Evolutionary conservation across 2,113 vertebrate species (phyloP).

Genomic region (Rattus norvegicus): GRCr8 NC_086037.1:9077501-9078000

Average conservation of each 20-base stretch:
- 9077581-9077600: neutral
- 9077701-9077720: constrained; percentile 41
- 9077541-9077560: neutral
- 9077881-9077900: neutral
- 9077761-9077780: constrained; percentile 18
- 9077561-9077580: neutral
- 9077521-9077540: neutral
- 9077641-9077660: neutral
- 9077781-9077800: neutral
- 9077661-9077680: constrained; percentile 2
- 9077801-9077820: constrained; percentile 1
- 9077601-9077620: neutral
- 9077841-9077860: neutral
- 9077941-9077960: neutral
- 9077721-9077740: neutral
- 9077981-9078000: constrained; percentile 15
- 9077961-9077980: constrained; percentile 12
- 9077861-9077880: neutral
- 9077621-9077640: neutral
- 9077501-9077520: neutral
- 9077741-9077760: constrained; percentile 25
- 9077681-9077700: neutral
- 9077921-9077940: neutral
- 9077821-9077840: neutral
- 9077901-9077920: constrained; percentile 26